Conservation (phyloP, 2,797 vertebrate genomes). For the Sebastes jordani region DNA sequence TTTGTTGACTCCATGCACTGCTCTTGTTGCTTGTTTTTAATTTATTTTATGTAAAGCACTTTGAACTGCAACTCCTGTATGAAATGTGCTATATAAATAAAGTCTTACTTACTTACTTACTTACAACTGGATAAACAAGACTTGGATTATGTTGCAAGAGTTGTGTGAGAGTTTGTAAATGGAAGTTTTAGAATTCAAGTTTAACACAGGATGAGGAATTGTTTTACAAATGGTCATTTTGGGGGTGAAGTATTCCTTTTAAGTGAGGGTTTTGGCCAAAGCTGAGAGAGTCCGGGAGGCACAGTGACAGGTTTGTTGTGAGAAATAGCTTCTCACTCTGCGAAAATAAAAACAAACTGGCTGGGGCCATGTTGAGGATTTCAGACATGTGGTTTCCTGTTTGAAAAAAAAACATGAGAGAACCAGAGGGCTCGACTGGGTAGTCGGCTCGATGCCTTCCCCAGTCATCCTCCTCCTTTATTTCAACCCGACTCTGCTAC, state of each 20-base stretch:
- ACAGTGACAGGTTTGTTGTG: slow-evolving; percentile 70
- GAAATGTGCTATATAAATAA: too few relatives aligned
- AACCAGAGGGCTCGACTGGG: slow-evolving; percentile 73
- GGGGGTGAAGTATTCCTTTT: background rate
- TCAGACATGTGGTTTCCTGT: slow-evolving; percentile 98
- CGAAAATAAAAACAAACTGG: slow-evolving; percentile 76
- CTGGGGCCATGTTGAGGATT: slow-evolving; percentile 81
- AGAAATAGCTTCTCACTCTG: slow-evolving; percentile 62
- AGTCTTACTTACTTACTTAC: too few relatives aligned
- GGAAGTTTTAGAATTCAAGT: background rate
- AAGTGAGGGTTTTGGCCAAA: background rate
- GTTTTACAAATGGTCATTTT: background rate
- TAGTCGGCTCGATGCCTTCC: slow-evolving; percentile 66
- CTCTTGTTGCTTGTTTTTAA: too few relatives aligned
- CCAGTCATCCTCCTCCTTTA: slow-evolving; percentile 39
- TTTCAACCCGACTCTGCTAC: background rate
- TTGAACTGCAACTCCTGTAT: too few relatives aligned
- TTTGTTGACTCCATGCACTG: too few relatives aligned
- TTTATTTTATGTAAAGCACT: too few relatives aligned
- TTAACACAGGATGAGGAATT: background rate
- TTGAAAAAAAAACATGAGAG: slow-evolving; percentile 80
- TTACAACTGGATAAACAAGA: background rate
- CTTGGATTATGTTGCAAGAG: background rate
- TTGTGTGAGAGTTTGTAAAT: background rate
- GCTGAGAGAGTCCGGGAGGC: slow-evolving; percentile 30